Base-by-base conservation (phyloP, 2,113 vertebrate genomes). In the Rhinoptilus africanus region DNA sequence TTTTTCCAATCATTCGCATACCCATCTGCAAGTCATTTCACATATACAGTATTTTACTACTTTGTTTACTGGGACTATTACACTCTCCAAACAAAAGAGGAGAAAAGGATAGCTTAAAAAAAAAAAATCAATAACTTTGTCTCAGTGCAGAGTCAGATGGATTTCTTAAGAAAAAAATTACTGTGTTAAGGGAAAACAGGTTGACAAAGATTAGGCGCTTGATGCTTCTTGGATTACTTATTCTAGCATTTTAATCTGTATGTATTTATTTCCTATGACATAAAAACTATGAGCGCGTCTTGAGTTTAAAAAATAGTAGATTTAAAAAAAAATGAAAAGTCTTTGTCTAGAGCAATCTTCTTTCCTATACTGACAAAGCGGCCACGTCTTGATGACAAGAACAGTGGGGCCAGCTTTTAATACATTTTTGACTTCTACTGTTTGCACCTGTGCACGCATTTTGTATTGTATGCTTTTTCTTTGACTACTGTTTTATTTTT, bases 41-140 rank as follows among this genome's bases (percentile, higher is more conserved):
- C 22, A 11, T 19, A 28, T 0, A 39, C 2, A 0, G 0, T 8
- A 75, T 32, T 47, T 47, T 73, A 66, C 28, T 79, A 5, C 24
- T 51, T 56, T 34, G 9, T 19, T 56, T 56, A 39, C 4, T 34
- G 10, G 35, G 28, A 56, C 39, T n/a, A 35, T 8, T 71, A 79
- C 5, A 75, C 14, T 35, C 24, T 51, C 21, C 43, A 82, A 82
- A 82, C 7, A 57, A 13, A 68, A 68, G 8, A 54, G 21, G 16
- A 69, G 8, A 50, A 84, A 71, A 63, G 4, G 15, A 34, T 24
- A 12, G 59, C 12, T 19, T 62, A 24, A 41, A 22, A n/a, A 27
- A 39, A 23, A 71, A 20, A 39, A n/a, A 30, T 27, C 14, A 24
- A 54, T 12, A 45, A 41, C 8, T 53, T 43, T 10, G 50, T 69